phyloP scores from a whole-genome alignment of 2,888 invertebrate species.

The Habrosyne pyritoides region DNA sequence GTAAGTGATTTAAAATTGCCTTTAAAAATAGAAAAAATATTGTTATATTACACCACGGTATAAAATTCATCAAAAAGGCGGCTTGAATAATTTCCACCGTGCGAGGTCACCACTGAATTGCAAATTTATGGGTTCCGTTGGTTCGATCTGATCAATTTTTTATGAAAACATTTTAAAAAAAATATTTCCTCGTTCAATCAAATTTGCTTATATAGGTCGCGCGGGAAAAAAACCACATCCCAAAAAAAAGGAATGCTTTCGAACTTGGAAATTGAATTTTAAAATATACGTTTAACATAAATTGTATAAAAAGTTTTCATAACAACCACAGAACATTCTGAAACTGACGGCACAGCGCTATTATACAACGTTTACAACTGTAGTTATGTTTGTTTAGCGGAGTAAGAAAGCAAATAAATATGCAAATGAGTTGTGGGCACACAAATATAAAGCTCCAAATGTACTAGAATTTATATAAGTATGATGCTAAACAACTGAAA shows the following conservation, averaged over 20 bases:
- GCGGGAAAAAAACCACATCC: neutral
- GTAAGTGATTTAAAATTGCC: neutral
- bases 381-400: neutral
- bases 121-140: neutral
- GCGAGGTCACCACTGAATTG: neutral
- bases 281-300: neutral
- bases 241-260: too few species aligned
- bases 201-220: neutral
- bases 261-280: too few species aligned
- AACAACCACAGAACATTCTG: conserved; percentile 1
- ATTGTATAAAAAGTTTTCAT: neutral
- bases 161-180: neutral
- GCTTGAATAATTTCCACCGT: conserved; percentile 1
- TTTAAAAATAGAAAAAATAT: neutral
- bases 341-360: neutral
- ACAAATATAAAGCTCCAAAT: conserved; percentile 9
- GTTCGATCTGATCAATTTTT: neutral
- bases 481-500: neutral
- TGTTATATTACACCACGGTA: neutral
- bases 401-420: conserved; percentile 12
- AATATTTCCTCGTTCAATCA: conserved; percentile 1
- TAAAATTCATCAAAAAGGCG: conserved; percentile 1
- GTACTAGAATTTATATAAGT: neutral
- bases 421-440: conserved; percentile 18
- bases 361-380: neutral